A percentile compares a stretch with the other conserved stretches of the same genome.
Evolutionary conservation across 1,140 invertebrate genomes (phyloP).

Genomic region (Drosophila sucinea): DNA sequence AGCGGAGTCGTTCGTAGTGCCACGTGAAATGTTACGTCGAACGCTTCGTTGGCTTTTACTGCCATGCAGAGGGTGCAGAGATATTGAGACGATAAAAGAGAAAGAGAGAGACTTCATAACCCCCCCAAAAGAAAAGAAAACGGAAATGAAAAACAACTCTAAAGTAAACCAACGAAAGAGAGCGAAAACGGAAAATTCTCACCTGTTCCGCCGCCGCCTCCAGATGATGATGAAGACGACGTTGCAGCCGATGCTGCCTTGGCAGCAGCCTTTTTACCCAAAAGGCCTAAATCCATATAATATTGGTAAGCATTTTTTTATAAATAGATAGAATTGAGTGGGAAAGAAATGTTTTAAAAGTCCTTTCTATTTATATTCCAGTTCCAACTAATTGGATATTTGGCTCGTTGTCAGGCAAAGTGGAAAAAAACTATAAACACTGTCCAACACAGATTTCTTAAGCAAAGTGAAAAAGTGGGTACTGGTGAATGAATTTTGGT

Average conservation of each 20-base stretch:
- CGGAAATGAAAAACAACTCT: background rate
- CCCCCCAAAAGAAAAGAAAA: slow-evolving; percentile 12
- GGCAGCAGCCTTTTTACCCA: slow-evolving; percentile 75
- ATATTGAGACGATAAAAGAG: slow-evolving; percentile 26
- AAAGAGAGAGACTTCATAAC: slow-evolving; percentile 17
- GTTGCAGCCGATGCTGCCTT: slow-evolving; percentile 39
- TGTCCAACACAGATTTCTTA: background rate
- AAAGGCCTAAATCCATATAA: slow-evolving; percentile 59
- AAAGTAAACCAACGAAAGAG: no score
- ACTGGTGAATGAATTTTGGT: no score
- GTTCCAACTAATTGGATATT: slow-evolving; percentile 49
- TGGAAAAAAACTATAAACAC: background rate
- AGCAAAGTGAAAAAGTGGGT: background rate
- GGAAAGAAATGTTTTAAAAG: slow-evolving; percentile 7
- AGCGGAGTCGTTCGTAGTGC: slow-evolving; percentile 39
- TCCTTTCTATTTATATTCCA: background rate
- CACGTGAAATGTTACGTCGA: slow-evolving; percentile 73
- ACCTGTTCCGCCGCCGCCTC: slow-evolving; percentile 33
- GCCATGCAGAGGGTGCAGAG: slow-evolving; percentile 53
- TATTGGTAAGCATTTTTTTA: slow-evolving; percentile 39
- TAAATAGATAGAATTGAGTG: background rate
- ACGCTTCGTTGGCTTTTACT: slow-evolving; percentile 74
- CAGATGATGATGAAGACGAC: slow-evolving; percentile 15
- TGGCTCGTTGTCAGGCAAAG: background rate
- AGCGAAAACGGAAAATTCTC: background rate